Evolutionary conservation across 2,113 vertebrate genomes (phyloP), one percentile per base, ranked within the genome.

Genomic region (Chaetops frenatus): DNA sequence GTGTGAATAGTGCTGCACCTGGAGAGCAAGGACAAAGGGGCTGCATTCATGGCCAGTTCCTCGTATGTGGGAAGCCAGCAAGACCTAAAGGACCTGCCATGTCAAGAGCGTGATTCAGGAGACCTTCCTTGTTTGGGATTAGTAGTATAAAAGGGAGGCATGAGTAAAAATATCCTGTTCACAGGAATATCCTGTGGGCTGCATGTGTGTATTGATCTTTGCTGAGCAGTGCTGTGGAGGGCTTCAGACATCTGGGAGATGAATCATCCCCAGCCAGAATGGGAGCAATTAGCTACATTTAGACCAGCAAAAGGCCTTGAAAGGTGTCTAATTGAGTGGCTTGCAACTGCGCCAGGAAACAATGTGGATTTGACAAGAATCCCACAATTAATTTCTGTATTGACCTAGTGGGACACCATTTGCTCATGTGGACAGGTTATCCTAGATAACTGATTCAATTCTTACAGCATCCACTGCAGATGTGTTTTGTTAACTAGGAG

Each of bases 321-420:
- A 97, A 98, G 97, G 98, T 98, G 98, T 98, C 97, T 98, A 98
- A 98, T 97, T 98, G 98, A 98, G 96, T 96, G 94, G 95, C 92
- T 97, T 91, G 50, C 96, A 93, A 90, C 93, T 74, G 96, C 74
- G 95, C 97, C 97, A 97, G 97, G 93, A 97, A 98, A 97, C 97
- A 97, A 98, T 97, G 95, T 92, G 96, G 94, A 98, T 96, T 94
- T 96, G 95, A 98, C 97, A 97, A 94, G 97, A 97, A 97, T 97
- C 95, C 79, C 96, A 90, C 95, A 98, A 98, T 98, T 98, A 98
- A 97, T 98, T 98, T 98, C 93, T 97, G 72, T 88, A 86, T 94
- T 97, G 96, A 97, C 96, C 97, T 96, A 97, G 96, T 96, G 97
- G 96, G 93, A 97, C 92, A 95, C 97, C 93, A 94, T 98, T 98